These are phyloP conservation scores for Macheiramphus alcinus DNA, from an alignment of 2,113 vertebrate genomes.

Conservation along the genomic window DNA sequence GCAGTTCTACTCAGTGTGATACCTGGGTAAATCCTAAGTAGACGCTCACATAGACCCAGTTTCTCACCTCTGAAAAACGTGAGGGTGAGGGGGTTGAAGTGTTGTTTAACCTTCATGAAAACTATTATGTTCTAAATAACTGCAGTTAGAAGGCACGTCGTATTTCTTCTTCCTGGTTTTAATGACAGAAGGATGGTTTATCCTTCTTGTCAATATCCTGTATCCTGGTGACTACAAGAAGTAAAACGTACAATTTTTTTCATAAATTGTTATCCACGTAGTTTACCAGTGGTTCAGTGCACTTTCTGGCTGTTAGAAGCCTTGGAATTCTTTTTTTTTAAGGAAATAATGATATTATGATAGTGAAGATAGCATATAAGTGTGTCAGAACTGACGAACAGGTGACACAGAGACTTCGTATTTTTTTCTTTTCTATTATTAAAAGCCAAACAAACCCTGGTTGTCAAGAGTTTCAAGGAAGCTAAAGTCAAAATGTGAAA, in stretches of 20 bases:
- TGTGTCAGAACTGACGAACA: neutral
- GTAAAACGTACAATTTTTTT: neutral
- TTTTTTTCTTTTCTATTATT: neutral
- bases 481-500: neutral
- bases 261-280: neutral
- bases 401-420: neutral
- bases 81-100: neutral
- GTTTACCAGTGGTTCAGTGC: neutral
- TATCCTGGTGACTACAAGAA: neutral
- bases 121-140: neutral
- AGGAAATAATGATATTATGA: neutral
- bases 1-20: neutral
- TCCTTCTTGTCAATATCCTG: neutral
- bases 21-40: neutral
- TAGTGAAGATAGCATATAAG: neutral
- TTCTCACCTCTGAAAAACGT: neutral
- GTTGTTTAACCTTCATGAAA: neutral
- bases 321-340: neutral
- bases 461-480: neutral
- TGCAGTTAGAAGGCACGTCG: neutral
- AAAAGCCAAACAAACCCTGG: neutral
- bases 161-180: neutral
- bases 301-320: neutral
- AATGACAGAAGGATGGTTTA: neutral
- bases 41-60: neutral